Evolutionary conservation across 2,113 vertebrate species (phyloP).

Genomic region (Microcebus ravelobensis): DNA sequence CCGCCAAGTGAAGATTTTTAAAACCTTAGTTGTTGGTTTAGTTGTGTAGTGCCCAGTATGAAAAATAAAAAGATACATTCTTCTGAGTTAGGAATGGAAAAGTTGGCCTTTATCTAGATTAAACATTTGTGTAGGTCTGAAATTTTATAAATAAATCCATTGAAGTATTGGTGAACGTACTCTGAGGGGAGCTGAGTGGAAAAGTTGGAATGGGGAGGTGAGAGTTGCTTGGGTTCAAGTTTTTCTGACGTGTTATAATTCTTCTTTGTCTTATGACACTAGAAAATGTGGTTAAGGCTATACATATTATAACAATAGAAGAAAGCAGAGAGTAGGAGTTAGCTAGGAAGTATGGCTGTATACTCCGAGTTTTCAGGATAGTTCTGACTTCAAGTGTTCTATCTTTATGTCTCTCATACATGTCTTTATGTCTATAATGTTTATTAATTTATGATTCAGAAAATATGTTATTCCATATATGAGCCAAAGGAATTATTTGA

Average conservation of each 20-base stretch:
- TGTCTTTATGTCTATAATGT: background rate
- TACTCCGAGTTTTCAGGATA: background rate
- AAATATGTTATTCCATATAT: slow-evolving; percentile 23
- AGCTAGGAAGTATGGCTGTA: background rate
- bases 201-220: background rate
- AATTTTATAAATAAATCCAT: background rate
- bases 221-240: background rate
- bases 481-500: slow-evolving; percentile 45
- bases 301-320: slow-evolving; percentile 21
- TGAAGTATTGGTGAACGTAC: background rate
- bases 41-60: background rate
- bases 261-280: background rate
- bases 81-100: background rate
- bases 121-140: background rate
- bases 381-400: slow-evolving; percentile 9
- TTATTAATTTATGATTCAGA: slow-evolving; percentile 43
- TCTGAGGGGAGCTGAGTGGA: background rate
- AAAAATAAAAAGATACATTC: background rate
- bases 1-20: background rate
- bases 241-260: background rate
- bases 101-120: background rate
- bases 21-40: background rate
- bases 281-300: background rate
- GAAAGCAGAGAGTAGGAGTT: background rate
- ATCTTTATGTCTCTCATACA: background rate